These are phyloP conservation scores for Nilaparvata lugens DNA, from an alignment of 1,140 invertebrate species.

Conservation along the genomic window DNA sequence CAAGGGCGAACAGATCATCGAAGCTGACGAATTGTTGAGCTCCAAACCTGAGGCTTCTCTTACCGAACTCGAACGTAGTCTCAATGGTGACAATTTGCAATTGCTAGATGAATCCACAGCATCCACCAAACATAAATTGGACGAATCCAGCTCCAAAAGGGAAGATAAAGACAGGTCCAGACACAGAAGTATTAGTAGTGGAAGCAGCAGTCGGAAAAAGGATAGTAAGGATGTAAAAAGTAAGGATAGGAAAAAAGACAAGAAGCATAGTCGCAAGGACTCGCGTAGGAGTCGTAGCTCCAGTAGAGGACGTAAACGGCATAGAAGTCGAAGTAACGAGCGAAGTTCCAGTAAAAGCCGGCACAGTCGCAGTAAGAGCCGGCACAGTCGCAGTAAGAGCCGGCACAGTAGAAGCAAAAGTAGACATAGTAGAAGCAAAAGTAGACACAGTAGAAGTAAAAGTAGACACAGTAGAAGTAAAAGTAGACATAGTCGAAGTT, in stretches of 20 bases:
- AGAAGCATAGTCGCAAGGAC: constrained; percentile 30
- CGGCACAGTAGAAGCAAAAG: constrained; percentile 18
- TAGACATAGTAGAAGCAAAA: constrained; percentile 10
- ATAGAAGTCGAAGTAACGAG: too few species aligned
- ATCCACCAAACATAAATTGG: constrained; percentile 16
- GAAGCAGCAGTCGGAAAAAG: constrained; percentile 30
- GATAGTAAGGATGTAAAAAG: constrained; percentile 33
- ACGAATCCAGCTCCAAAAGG: constrained; percentile 24
- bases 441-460: constrained; percentile 17
- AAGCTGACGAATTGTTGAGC: constrained; percentile 27
- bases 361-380: too few species aligned
- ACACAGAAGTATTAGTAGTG: constrained; percentile 21
- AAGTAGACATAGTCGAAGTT: neutral
- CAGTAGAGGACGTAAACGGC: neutral
- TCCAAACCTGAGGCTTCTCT: constrained; percentile 49
- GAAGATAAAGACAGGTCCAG: constrained; percentile 29
- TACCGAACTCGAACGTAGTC: constrained; percentile 48
- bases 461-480: constrained; percentile 16
- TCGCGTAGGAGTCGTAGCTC: constrained; percentile 25
- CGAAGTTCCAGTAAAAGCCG: constrained; percentile 7
- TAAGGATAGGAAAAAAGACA: constrained; percentile 32
- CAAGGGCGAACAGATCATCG: constrained; percentile 74
- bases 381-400: constrained; percentile 6
- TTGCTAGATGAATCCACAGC: constrained; percentile 23
- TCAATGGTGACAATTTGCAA: constrained; percentile 37